phyloP scores from a whole-genome alignment of 2,113 vertebrate species.

The Protobothrops flavoviridis region DNA sequence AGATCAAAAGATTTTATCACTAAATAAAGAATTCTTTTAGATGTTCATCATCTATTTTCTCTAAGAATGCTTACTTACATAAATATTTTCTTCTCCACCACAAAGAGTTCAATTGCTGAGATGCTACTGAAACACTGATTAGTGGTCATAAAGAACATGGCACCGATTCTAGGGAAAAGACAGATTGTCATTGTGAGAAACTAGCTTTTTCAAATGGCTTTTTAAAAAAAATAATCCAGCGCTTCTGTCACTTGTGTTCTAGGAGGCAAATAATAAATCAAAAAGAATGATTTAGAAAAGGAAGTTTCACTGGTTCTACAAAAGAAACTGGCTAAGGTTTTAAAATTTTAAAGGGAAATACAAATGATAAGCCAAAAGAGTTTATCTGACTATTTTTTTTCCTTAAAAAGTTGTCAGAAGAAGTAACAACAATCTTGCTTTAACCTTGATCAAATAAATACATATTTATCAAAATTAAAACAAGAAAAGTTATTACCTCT shows the following conservation, averaged over 20 bases:
- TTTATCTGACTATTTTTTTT: not conserved
- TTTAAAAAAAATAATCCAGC: not conserved
- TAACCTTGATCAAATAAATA: not conserved
- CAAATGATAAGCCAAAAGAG: not conserved
- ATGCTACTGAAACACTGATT: constrained; percentile 91
- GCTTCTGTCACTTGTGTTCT: not conserved
- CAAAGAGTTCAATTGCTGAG: constrained; percentile 87
- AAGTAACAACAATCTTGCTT: not conserved
- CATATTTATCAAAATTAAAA: not conserved
- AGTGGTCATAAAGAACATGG: constrained; percentile 88
- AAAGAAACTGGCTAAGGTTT: not conserved
- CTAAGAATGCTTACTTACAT: constrained; percentile 73
- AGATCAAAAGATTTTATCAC: not conserved
- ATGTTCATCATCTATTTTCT: not conserved
- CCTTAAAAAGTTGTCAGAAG: not conserved
- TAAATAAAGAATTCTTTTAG: not conserved
- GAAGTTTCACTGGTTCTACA: not conserved
- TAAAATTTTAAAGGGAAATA: not conserved
- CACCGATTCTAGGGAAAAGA: constrained; percentile 75
- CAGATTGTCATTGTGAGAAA: not conserved
- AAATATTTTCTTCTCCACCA: constrained; percentile 90
- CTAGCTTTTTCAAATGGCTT: not conserved
- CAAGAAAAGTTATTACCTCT: not conserved
- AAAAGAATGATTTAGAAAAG: not conserved
- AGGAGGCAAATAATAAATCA: not conserved